A percentile compares a stretch with the other conserved stretches of the same genome.
phyloP scores from a whole-genome alignment of 2,113 vertebrate genomes.

The Electrona antarctica region DNA sequence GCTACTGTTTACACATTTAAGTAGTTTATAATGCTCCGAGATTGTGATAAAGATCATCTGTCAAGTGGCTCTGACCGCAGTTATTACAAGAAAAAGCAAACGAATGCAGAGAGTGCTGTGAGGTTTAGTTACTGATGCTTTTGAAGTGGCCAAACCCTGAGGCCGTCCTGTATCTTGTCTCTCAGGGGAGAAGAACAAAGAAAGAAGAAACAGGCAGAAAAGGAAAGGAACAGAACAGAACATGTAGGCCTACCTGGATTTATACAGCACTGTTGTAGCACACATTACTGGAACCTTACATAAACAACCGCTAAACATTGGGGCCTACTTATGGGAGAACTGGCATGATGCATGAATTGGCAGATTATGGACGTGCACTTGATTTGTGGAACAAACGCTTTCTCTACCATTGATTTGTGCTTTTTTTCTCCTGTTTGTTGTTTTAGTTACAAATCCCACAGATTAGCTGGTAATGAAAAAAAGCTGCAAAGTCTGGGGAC shows the following conservation, averaged over 20 bases:
- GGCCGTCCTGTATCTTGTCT: neutral
- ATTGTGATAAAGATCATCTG: slow-evolving; percentile 26
- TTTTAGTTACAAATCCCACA: slow-evolving; percentile 67
- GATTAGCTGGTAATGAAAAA: slow-evolving; percentile 67
- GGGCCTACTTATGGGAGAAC: slow-evolving; percentile 47
- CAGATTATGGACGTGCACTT: slow-evolving; percentile 44
- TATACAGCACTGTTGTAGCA: slow-evolving; percentile 5
- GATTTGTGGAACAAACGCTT: slow-evolving; percentile 50
- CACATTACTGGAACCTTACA: slow-evolving; percentile 25
- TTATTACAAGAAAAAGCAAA: slow-evolving; percentile 20
- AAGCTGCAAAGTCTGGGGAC: slow-evolving; percentile 54
- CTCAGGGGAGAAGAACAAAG: too few relatives aligned
- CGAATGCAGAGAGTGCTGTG: slow-evolving; percentile 11
- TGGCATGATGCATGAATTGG: slow-evolving; percentile 54
- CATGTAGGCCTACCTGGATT: slow-evolving; percentile 22
- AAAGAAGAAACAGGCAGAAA: neutral
- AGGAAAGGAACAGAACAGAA: neutral
- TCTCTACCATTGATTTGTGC: slow-evolving; percentile 48
- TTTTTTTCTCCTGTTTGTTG: slow-evolving; percentile 45
- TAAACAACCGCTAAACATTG: slow-evolving; percentile 32
- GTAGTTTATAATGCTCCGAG: slow-evolving; percentile 5
- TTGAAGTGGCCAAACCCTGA: slow-evolving; percentile 23
- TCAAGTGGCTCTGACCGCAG: slow-evolving; percentile 7
- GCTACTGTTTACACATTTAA: slow-evolving; percentile 51
- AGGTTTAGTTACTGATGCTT: slow-evolving; percentile 6